Evolutionary conservation across 2,113 vertebrate species (phyloP), one percentile per base, ranked within the genome.

Genomic region (Lamprotornis superbus): DNA sequence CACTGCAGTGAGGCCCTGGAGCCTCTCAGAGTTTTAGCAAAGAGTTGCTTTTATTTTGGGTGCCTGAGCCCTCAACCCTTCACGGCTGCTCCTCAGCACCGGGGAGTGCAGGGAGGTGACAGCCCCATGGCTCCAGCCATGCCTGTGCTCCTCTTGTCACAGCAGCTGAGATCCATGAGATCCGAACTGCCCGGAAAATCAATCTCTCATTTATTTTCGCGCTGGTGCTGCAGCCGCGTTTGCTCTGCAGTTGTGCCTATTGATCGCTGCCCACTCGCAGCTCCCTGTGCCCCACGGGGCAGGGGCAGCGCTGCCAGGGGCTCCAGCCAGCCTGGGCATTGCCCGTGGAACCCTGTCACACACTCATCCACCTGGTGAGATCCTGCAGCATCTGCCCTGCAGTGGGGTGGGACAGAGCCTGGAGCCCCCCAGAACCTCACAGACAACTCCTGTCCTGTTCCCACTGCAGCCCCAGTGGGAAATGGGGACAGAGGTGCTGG

Each of bases 351-450:
- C 39, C 33, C 75, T 14, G 0, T 1, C 33, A 21, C 18, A 12
- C 19, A 1, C 12, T 6, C 50, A 52, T 28, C 56, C 0, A 0
- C 59, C 44, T 3, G 0, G 3, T 0, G 3, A 68, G 20, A 50
- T 18, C 56, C 63, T 2, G 2, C 52, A 31, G 63, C 37, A 8
- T 2, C 31, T 12, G n/a, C 42, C 52, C 42, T 6, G 31, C 63
- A 67, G 84, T 2, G 2, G n/a, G 57, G 9, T 15, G 57, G 49
- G 42, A 71, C 33, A 5, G 13, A 64, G 5, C 13, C 20, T 4
- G 13, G 22, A 52, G 39, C 49, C 25, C 11, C 63, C 42, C n/a
- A 33, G 78, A 27, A 25, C 63, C 52, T 40, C 83, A 13, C n/a
- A 16, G 56, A 24, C 16, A 37, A 35, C 42, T 35, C 13, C 56